Evolutionary conservation across 2,888 invertebrate genomes (phyloP), one percentile per base, ranked within the genome.

Genomic region (Bibio marci): DNA sequence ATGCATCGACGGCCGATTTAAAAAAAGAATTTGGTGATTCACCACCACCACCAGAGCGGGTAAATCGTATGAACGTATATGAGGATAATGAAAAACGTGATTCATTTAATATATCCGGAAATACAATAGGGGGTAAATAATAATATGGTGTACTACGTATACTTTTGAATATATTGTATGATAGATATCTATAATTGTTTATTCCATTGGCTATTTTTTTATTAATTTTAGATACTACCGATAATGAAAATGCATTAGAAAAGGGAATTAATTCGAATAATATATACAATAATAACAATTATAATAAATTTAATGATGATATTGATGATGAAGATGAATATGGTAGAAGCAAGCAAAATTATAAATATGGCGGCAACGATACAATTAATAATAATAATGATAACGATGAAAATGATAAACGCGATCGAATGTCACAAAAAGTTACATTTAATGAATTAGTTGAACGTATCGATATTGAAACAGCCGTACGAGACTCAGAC

Each of bases 391-490:
- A n/a, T n/a, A n/a, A n/a, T n/a, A n/a, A n/a, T n/a, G n/a, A n/a
- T n/a, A n/a, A n/a, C 33, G 22, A 22, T 22, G 22, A 22, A 22
- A 22, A 22, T 6, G 4, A 6, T 4, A 8, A 22, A 22, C 22
- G 17, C 11, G 36, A 42, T 2, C 56, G 55, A 47, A 58, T 59
- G 46, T 68, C 69, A 51, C 66, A 67, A 4, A 63, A 65, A 1
- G 69, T 70, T 7, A 69, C 65, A 2, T 71, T 70, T 46, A 70
- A 69, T 50, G 68, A 69, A 50, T 64, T 67, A 27, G 69, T 69
- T 25, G 67, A 69, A 39, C 64, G 67, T 44, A 60, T 69, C 11
- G 65, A 67, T 49, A 64, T 67, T 42, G 55, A 52, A 3, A 43
- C 37, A n/a, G 11, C 28, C 11, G 28, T 28, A n/a, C n/a, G 13